These are phyloP conservation scores for Drosophila rhopaloa DNA, from an alignment of 1,140 invertebrate species.

Conservation along the genomic window DNA sequence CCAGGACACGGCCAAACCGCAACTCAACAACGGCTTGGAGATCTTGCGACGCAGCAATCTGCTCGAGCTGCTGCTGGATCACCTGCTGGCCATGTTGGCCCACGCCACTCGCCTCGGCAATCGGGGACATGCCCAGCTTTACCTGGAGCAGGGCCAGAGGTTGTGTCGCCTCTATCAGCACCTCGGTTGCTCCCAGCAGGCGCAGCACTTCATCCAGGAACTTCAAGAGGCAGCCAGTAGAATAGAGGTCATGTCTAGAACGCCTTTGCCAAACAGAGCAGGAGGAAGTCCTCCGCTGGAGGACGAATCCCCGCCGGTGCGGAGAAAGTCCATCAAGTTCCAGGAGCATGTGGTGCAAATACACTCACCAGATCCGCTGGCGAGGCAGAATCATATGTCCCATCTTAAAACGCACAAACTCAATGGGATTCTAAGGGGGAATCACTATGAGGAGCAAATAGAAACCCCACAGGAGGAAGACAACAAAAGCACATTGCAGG, in stretches of 20 bases:
- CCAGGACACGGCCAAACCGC: constrained; percentile 4
- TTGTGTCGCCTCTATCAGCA: constrained; percentile 88
- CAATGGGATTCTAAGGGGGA: constrained; percentile 3
- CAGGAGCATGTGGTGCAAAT: constrained; percentile 57
- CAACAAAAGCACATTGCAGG: not conserved
- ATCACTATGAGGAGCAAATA: not conserved
- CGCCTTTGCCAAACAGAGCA: not conserved
- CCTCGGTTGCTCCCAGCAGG: constrained; percentile 85
- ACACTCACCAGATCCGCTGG: constrained; percentile 30
- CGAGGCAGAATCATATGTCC: not conserved
- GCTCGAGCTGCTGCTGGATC: constrained; percentile 87
- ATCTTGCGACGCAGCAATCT: constrained; percentile 86
- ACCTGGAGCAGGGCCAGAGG: constrained; percentile 89
- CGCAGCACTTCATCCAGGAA: constrained; percentile 85
- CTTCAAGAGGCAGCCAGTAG: constrained; percentile 84
- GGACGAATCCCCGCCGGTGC: not conserved
- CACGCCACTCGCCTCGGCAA: constrained; percentile 81
- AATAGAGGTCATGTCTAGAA: constrained; percentile 31
- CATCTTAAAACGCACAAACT: not conserved
- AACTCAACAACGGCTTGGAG: constrained; percentile 85
- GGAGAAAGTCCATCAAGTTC: constrained; percentile 45
- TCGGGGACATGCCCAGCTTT: constrained; percentile 87
- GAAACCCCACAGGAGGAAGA: not conserved
- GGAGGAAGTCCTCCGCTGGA: not conserved
- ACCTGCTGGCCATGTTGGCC: constrained; percentile 62